phyloP scores from a whole-genome alignment of 2,888 invertebrate species.

The Andrena dorsata region DNA sequence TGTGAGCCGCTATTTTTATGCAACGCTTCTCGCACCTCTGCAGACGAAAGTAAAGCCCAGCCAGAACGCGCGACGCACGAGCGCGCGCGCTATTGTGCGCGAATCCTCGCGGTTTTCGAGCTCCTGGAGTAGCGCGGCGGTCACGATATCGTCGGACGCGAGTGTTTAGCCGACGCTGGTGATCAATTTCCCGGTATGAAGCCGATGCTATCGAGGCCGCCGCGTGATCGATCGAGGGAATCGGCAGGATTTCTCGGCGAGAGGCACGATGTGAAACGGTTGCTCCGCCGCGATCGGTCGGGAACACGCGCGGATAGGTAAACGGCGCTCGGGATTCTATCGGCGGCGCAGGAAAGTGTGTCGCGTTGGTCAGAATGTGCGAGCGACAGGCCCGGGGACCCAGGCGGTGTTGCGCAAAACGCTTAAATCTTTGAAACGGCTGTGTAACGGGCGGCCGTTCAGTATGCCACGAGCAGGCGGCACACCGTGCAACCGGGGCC shows the following conservation, averaged over 20 bases:
- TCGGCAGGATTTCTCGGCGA: neutral
- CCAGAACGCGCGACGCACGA: neutral
- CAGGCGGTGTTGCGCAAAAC: constrained; percentile 68
- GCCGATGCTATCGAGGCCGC: too few species aligned
- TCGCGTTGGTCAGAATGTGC: constrained; percentile 65
- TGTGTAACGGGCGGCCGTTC: constrained; percentile 65
- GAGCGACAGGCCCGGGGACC: constrained; percentile 14
- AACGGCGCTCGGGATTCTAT: constrained; percentile 50
- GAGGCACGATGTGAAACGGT: neutral
- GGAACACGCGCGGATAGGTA: constrained; percentile 55
- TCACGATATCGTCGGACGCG: neutral
- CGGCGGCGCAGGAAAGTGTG: constrained; percentile 68
- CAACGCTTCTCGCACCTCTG: neutral
- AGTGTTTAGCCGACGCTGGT: neutral
- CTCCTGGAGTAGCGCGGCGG: neutral
- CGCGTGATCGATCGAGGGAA: neutral
- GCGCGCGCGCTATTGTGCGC: neutral
- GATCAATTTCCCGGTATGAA: neutral
- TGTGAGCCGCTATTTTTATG: neutral
- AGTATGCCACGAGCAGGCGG: constrained; percentile 50
- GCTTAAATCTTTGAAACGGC: constrained; percentile 65
- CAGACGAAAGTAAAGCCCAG: neutral
- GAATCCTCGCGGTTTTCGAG: neutral
- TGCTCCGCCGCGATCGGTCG: constrained; percentile 17
- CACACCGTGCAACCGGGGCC: constrained; percentile 39